Conservation (phyloP, 2,113 vertebrate genomes). For the Xenopus tropicalis region DNA sequence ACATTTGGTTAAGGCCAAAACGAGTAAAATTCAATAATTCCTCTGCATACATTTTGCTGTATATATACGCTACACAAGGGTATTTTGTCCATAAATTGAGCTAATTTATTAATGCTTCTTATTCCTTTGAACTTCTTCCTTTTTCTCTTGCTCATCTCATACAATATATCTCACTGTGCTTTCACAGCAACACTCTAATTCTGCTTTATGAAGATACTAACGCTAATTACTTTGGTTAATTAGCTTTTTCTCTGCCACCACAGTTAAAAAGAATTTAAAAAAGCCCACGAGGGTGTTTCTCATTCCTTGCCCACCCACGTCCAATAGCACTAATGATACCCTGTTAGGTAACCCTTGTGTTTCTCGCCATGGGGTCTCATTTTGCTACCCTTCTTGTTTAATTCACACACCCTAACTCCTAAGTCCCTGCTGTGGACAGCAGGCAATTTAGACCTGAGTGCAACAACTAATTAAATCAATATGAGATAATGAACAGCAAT, state of each 20-base stretch:
- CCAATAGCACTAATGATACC: slow-evolving; percentile 34
- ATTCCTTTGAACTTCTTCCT: background rate
- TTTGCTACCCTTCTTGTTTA: slow-evolving; percentile 49
- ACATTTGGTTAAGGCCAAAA: background rate
- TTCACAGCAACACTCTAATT: slow-evolving; percentile 46
- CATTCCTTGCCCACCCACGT: slow-evolving; percentile 16
- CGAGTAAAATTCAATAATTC: rapidly evolving
- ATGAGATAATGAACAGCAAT: slow-evolving; percentile 98
- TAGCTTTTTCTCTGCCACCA: slow-evolving; percentile 38
- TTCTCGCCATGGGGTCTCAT: slow-evolving; percentile 19
- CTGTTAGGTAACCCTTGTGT: slow-evolving; percentile 47
- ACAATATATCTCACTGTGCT: slow-evolving; percentile 38
- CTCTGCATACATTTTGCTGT: slow-evolving; percentile 1
- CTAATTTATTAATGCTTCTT: slow-evolving; percentile 26
- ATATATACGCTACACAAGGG: slow-evolving; percentile 9
- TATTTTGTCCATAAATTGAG: slow-evolving; percentile 29
- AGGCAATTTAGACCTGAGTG: slow-evolving; percentile 82
- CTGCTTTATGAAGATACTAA: slow-evolving; percentile 50
- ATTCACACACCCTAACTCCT: slow-evolving; percentile 49
- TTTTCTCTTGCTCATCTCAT: background rate
- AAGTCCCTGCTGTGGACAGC: slow-evolving; percentile 75
- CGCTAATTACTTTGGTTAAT: slow-evolving; percentile 67
- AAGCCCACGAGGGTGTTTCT: background rate
- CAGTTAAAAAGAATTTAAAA: slow-evolving; percentile 28
- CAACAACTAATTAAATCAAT: slow-evolving; percentile 98